These are phyloP conservation scores for Lordiphosa collinella DNA, from an alignment of 1,140 invertebrate genomes.

Conservation along the genomic window DNA sequence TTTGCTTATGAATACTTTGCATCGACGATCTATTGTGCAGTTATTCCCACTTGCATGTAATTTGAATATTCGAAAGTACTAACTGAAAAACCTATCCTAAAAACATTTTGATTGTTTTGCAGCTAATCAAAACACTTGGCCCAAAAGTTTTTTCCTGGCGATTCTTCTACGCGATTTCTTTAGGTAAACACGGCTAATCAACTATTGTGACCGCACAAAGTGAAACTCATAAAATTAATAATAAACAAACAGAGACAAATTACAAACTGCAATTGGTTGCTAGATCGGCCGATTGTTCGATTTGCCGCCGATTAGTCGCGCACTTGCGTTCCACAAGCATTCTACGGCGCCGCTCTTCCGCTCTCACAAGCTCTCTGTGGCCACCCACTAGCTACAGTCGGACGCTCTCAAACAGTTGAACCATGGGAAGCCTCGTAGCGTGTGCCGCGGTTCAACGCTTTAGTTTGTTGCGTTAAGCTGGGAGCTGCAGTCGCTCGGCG, in stretches of 20 bases:
- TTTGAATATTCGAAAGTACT: too few relatives aligned
- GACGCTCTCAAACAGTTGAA: conserved; percentile 14
- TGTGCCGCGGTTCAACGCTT: conserved; percentile 9
- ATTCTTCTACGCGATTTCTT: conserved; percentile 3
- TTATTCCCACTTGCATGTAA: too few relatives aligned
- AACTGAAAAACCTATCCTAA: too few relatives aligned
- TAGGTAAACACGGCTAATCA: conserved; percentile 36
- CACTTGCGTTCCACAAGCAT: conserved; percentile 27
- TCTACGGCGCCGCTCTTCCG: not conserved
- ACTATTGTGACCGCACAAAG: conserved; percentile 29
- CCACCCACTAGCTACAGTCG: too few relatives aligned
- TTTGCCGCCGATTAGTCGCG: not conserved
- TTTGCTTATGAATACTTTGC: too few relatives aligned
- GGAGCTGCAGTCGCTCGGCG: conserved; percentile 25
- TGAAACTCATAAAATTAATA: conserved; percentile 55
- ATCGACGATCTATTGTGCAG: too few relatives aligned
- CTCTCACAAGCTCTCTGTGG: not conserved
- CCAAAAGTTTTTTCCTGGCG: too few relatives aligned
- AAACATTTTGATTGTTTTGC: too few relatives aligned
- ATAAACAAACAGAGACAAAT: conserved; percentile 41
- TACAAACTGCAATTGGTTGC: conserved; percentile 19
- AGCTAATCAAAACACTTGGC: too few relatives aligned
- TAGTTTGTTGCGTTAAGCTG: conserved; percentile 40
- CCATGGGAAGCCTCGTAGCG: conserved; percentile 24
- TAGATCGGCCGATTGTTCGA: conserved; percentile 10